phyloP scores from a whole-genome alignment of 2,797 vertebrate genomes.

The Notoglanidium macrostoma region DNA sequence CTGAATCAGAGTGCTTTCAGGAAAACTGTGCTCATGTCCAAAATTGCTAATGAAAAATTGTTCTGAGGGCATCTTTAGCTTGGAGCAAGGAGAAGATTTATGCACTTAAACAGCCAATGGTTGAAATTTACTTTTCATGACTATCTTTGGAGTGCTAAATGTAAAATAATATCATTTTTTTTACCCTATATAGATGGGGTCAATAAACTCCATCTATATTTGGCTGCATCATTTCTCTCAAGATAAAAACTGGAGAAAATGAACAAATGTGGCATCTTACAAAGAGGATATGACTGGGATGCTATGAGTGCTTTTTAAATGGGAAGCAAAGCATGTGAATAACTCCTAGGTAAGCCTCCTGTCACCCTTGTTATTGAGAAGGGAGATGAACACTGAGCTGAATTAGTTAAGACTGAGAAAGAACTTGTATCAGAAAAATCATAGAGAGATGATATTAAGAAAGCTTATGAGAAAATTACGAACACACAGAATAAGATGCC shows the following conservation, averaged over 20 bases:
- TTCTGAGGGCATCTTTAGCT: not conserved
- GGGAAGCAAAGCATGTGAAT: too few relatives aligned
- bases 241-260: not conserved
- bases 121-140: not conserved
- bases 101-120: not conserved
- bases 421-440: too few relatives aligned
- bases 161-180: not conserved
- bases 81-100: not conserved
- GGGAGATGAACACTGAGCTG: not conserved
- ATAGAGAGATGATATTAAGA: not conserved
- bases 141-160: not conserved
- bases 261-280: not conserved
- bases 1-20: not conserved
- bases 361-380: not conserved
- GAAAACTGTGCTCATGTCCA: not conserved
- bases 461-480: not conserved
- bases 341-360: not conserved
- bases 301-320: not conserved
- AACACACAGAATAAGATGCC: not conserved
- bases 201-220: not conserved
- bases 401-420: not conserved
- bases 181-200: too few relatives aligned
- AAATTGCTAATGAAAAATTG: not conserved
- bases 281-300: not conserved
- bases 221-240: not conserved